A percentile compares a stretch with the other conserved stretches of the same genome.
Evolutionary conservation across 1,140 invertebrate genomes (phyloP).

Genomic region (Meloidogyne hapla): DNA sequence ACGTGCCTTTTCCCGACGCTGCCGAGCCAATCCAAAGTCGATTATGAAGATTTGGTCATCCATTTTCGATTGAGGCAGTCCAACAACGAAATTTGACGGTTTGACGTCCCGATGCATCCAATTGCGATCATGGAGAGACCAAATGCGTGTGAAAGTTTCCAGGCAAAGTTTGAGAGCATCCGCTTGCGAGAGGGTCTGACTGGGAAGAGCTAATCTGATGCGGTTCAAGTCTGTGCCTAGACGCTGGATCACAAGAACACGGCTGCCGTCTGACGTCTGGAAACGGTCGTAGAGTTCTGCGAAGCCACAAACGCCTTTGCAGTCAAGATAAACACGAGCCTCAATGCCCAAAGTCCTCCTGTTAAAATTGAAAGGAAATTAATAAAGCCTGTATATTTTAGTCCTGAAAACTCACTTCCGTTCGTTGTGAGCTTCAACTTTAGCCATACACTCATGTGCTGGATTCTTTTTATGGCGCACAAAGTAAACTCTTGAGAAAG

Average conservation of each 20-base stretch:
- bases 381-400: background rate
- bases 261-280: background rate
- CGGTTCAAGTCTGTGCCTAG: background rate
- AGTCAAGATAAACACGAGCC: background rate
- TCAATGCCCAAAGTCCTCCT: background rate
- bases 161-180: background rate
- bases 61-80: background rate
- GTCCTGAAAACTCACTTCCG: background rate
- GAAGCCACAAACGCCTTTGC: background rate
- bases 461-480: background rate
- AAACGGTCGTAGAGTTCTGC: background rate
- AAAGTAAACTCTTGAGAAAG: background rate
- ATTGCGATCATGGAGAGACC: background rate
- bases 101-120: background rate
- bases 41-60: conserved; percentile 1
- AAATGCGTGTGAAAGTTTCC: background rate
- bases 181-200: background rate
- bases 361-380: background rate
- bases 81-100: background rate
- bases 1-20: background rate
- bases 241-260: background rate
- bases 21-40: background rate
- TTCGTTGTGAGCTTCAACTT: background rate
- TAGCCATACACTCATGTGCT: background rate
- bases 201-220: background rate